These are phyloP conservation scores for Haliaeetus leucogaster DNA, from an alignment of 2,113 vertebrate genomes.

Conservation along the genomic window DNA sequence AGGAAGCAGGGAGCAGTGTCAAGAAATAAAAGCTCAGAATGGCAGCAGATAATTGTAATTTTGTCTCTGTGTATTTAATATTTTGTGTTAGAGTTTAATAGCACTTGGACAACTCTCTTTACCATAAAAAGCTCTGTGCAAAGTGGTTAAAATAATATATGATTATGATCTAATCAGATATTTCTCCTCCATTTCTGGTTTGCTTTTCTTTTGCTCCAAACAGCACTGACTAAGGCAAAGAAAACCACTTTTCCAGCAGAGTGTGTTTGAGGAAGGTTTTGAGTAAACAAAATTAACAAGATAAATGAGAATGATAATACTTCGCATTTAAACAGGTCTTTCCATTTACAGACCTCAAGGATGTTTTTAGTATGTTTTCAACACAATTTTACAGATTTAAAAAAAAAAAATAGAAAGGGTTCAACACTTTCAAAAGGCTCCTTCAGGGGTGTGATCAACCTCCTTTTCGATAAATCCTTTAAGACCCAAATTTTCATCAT, in stretches of 20 bases:
- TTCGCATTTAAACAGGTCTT: background rate
- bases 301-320: background rate
- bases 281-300: constrained; percentile 9
- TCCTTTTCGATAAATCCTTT: background rate
- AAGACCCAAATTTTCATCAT: background rate
- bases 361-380: background rate
- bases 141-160: background rate
- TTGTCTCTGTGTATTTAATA: background rate
- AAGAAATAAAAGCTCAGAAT: background rate
- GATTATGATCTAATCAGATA: background rate
- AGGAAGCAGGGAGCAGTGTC: background rate
- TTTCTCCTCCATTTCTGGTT: background rate
- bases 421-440: background rate
- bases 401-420: background rate
- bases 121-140: background rate
- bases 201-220: background rate
- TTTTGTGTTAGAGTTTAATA: background rate
- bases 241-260: background rate
- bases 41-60: background rate
- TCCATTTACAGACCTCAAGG: background rate
- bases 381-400: background rate
- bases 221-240: background rate
- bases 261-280: background rate
- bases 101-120: background rate
- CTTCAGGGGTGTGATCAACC: background rate